Base-by-base conservation (phyloP, 2,113 vertebrate species). In the Budorcas taxicolor region DNA sequence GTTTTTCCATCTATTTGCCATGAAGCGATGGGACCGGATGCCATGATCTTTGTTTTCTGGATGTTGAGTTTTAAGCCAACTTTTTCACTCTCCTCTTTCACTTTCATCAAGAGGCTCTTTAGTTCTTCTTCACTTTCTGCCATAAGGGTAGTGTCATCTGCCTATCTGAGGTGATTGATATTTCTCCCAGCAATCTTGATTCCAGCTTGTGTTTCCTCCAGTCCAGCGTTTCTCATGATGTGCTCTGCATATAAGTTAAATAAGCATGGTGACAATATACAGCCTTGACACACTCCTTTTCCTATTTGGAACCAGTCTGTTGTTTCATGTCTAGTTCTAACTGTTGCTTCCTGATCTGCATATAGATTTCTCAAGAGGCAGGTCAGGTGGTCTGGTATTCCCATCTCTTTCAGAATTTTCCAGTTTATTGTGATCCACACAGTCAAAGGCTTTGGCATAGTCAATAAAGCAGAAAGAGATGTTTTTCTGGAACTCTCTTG, bases 1-100 rank as follows among this genome's bases (percentile, higher is more conserved):
- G 33, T 67, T 36, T n/a, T 33, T 10, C 64, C 15, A 71, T 19
- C 64, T 7, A 71, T 71, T 36, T 71, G n/a, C n/a, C n/a, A 1
- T 21, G n/a, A 36, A 71, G 8, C 21, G n/a, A 71, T 71, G n/a
- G 64, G 0, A 71, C 64, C 0, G 0, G 33, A 71, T 21, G 64
- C n/a, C n/a, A 11, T 36, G 17, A 36, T 71, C n/a, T 11, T 71
- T 0, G 4, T 36, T 71, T 71, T 71, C 64, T 71, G 33, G 21
- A 71, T 71, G 17, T 11, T 71, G 2, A 71, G n/a, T 3, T 36
- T 71, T 21, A 71, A 71, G 64, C 4, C 5, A 36, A 36, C 9
- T 21, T 21, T 21, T 36, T 71, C n/a, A 71, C 64, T 71, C n/a
- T 71, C 64, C 17, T 71, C n/a, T 71, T 71, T 21, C n/a, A 67